phyloP scores from a whole-genome alignment of 2,797 vertebrate species.

The Microtus agrestis region DNA sequence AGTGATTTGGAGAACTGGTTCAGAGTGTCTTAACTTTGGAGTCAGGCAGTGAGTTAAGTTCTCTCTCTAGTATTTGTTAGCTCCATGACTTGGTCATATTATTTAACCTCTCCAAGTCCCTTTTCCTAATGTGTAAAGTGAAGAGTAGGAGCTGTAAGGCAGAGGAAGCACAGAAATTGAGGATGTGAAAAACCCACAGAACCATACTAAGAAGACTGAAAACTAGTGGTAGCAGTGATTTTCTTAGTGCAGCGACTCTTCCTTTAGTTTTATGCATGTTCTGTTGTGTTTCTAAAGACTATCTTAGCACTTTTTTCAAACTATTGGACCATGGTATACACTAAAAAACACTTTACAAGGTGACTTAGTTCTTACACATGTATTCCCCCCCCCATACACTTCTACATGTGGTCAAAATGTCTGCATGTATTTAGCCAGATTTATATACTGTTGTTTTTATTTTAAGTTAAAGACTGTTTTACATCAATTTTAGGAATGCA shows the following conservation, averaged over 20 bases:
- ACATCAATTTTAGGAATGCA: constrained; percentile 10
- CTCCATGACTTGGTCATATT: background rate
- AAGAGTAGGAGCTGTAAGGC: background rate
- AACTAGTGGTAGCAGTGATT: background rate
- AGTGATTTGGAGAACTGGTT: background rate
- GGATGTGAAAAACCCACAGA: background rate
- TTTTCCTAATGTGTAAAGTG: background rate
- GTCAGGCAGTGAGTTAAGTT: background rate
- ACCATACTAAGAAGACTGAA: background rate
- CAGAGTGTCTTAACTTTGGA: background rate
- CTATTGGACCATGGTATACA: background rate
- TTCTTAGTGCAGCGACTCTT: too few relatives aligned
- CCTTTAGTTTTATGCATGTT: background rate
- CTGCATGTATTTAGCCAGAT: background rate
- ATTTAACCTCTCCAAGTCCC: background rate
- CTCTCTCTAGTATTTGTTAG: background rate
- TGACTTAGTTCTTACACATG: background rate
- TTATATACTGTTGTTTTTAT: constrained; percentile 1
- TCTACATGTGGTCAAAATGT: background rate
- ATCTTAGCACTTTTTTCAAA: background rate
- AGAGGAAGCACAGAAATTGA: too few relatives aligned
- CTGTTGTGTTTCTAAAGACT: background rate
- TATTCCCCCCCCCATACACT: rapidly evolving
- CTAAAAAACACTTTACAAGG: background rate
- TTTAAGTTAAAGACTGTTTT: constrained; percentile 9